Conservation (phyloP, 2,888 invertebrate species). For the Drosophila tanythrix region DNA sequence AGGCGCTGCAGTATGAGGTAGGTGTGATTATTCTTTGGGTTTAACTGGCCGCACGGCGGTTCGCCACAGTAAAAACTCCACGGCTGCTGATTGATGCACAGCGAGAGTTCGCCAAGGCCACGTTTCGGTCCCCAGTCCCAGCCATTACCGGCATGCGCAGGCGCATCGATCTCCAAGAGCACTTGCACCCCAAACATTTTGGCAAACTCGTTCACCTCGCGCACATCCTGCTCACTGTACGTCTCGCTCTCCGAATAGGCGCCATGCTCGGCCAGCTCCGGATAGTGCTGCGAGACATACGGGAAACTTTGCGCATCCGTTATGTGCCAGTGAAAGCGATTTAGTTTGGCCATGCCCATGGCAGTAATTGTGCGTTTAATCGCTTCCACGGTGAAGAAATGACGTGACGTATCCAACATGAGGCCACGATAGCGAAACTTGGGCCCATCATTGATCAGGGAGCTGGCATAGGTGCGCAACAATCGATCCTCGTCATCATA, state of each 20-base stretch:
- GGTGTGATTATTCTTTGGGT: slow-evolving; percentile 92
- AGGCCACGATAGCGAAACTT: slow-evolving; percentile 92
- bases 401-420: slow-evolving; percentile 95
- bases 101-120: slow-evolving; percentile 91
- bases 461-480: slow-evolving; percentile 88
- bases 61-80: slow-evolving; percentile 93
- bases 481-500: slow-evolving; percentile 89
- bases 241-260: slow-evolving; percentile 93
- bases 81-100: slow-evolving; percentile 92
- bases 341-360: slow-evolving; percentile 95
- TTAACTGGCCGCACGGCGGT: slow-evolving; percentile 94
- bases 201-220: slow-evolving; percentile 91
- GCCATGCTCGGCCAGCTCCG: slow-evolving; percentile 92
- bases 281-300: slow-evolving; percentile 90
- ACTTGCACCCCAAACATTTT: slow-evolving; percentile 93
- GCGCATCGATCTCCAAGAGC: slow-evolving; percentile 95
- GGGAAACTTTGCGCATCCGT: slow-evolving; percentile 97
- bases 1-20: slow-evolving; percentile 90
- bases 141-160: slow-evolving; percentile 94
- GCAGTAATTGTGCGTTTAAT: slow-evolving; percentile 92
- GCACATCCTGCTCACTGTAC: slow-evolving; percentile 90
- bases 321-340: slow-evolving; percentile 97
- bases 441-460: slow-evolving; percentile 91
- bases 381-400: slow-evolving; percentile 91
- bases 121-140: slow-evolving; percentile 93